Conservation (phyloP, 30 jellyfish, hydroid and myxozoan genomes). For the Clytia hemisphaerica region DNA sequence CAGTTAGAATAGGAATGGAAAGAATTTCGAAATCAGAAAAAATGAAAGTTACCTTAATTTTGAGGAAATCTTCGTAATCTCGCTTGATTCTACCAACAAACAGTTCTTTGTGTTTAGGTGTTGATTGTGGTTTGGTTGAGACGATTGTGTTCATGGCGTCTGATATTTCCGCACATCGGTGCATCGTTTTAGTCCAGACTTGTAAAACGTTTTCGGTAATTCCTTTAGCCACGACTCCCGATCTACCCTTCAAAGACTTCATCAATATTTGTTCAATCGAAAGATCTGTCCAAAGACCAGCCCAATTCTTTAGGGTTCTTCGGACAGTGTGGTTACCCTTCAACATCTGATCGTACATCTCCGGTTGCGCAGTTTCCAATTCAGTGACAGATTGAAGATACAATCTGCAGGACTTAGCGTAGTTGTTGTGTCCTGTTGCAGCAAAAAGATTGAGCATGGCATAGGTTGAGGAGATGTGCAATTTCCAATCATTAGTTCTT, state of each 20-base stretch:
- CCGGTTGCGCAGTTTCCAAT: not conserved
- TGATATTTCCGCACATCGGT: conserved; percentile 5
- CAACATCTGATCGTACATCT: not conserved
- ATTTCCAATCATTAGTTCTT: conserved; percentile 20
- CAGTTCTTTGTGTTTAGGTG: conserved; percentile 7
- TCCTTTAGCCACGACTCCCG: conserved; percentile 7
- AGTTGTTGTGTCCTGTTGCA: conserved; percentile 38
- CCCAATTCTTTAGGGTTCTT: not conserved
- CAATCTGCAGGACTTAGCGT: conserved; percentile 19
- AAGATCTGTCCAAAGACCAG: conserved; percentile 9
- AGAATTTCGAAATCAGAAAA: too few relatives aligned
- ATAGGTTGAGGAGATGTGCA: not conserved
- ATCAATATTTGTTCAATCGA: conserved; percentile 4
- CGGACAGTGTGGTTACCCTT: conserved; percentile 12
- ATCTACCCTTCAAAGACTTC: not conserved
- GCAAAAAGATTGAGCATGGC: conserved; percentile 27
- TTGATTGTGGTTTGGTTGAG: too few relatives aligned
- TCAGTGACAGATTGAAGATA: conserved; percentile 1
- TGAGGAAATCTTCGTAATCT: not conserved
- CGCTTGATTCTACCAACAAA: not conserved
- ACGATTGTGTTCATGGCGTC: too few relatives aligned
- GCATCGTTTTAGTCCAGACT: conserved; percentile 14
- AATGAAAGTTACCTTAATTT: too few relatives aligned
- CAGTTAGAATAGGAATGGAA: too few relatives aligned
- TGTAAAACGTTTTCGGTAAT: too few relatives aligned